These are phyloP conservation scores for Amphiprion percula DNA, from an alignment of 2,113 vertebrate species.

Conservation along the genomic window DNA sequence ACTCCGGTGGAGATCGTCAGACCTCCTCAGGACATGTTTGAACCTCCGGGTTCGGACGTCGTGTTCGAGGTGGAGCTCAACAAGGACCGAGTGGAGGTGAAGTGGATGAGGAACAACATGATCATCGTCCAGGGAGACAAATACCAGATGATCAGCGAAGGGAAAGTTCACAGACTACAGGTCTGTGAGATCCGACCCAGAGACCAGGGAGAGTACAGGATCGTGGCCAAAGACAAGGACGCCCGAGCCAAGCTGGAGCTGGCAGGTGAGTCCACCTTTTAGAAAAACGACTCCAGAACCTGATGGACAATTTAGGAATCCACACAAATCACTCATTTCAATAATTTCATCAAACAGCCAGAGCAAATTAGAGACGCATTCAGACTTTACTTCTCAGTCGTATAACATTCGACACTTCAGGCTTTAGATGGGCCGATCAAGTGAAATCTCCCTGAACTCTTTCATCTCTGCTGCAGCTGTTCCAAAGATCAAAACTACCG, in stretches of 20 bases:
- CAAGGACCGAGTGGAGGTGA: slow-evolving; percentile 97
- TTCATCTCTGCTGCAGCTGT: slow-evolving; percentile 83
- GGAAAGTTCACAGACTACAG: slow-evolving; percentile 94
- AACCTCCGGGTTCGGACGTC: slow-evolving; percentile 92
- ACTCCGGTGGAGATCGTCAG: slow-evolving; percentile 96
- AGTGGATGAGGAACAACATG: slow-evolving; percentile 99
- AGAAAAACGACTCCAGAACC: no score
- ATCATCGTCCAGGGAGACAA: slow-evolving; percentile 97
- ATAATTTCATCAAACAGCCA: no score
- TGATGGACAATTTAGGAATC: no score
- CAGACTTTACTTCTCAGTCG: no score
- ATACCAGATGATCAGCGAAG: slow-evolving; percentile 99
- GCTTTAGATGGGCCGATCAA: no score
- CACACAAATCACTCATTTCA: no score
- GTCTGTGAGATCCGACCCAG: slow-evolving; percentile 95
- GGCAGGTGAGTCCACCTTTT: slow-evolving; percentile 86
- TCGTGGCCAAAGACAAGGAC: slow-evolving; percentile 98
- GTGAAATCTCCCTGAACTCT: no score
- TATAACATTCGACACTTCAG: no score
- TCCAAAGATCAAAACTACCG: slow-evolving; percentile 94
- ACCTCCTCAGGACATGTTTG: slow-evolving; percentile 92
- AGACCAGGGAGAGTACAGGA: slow-evolving; percentile 97
- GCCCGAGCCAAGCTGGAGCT: slow-evolving; percentile 96
- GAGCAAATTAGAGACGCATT: no score
- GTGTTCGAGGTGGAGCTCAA: slow-evolving; percentile 95